Evolutionary conservation across 1,140 invertebrate species (phyloP).

Genomic region (Sitobion miscanthi): DNA sequence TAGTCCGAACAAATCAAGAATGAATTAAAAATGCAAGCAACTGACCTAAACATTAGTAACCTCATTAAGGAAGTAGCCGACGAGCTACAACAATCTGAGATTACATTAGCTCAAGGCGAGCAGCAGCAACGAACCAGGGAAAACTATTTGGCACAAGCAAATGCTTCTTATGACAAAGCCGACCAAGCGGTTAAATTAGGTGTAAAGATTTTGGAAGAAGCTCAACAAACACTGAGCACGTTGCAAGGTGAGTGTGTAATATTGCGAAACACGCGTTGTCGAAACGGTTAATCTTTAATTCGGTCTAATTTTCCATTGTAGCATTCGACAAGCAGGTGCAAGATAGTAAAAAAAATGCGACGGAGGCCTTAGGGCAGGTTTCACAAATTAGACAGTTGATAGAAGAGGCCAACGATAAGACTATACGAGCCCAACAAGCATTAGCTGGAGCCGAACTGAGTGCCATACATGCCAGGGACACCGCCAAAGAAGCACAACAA

Average conservation of each 20-base stretch:
- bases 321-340: constrained; percentile 91
- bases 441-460: constrained; percentile 77
- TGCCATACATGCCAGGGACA: constrained; percentile 76
- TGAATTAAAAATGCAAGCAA: constrained; percentile 58
- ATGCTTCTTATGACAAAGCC: constrained; percentile 75
- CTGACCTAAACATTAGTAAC: constrained; percentile 60
- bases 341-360: constrained; percentile 72
- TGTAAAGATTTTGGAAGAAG: constrained; percentile 84
- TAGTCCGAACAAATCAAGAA: constrained; percentile 60
- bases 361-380: constrained; percentile 70
- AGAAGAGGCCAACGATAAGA: constrained; percentile 70
- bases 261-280: background rate
- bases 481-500: constrained; percentile 79
- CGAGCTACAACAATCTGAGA: constrained; percentile 65
- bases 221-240: constrained; percentile 83
- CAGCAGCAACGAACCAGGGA: constrained; percentile 71
- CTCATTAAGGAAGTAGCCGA: constrained; percentile 71
- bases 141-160: constrained; percentile 73
- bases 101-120: constrained; percentile 66
- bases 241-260: constrained; percentile 72
- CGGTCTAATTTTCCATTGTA: constrained; percentile 60
- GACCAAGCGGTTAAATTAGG: constrained; percentile 81
- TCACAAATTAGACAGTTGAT: constrained; percentile 70
- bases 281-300: background rate
- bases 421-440: constrained; percentile 66